Base-by-base conservation (phyloP, 2,888 invertebrate species). In the Acrobasis repandana region DNA sequence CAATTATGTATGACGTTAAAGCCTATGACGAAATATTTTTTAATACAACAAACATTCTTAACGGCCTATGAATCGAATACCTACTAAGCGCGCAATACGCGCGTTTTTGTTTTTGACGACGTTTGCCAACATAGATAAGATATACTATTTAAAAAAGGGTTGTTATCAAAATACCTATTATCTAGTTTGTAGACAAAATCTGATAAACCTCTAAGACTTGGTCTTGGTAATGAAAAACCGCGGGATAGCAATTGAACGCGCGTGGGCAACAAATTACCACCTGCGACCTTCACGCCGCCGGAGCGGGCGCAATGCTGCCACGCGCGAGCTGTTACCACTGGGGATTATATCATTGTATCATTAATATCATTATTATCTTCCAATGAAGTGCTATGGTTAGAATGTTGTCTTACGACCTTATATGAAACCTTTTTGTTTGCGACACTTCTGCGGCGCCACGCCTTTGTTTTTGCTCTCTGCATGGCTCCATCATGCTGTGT, bases 181-280 rank as follows among this genome's bases (percentile, higher is more conserved):
- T 38, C 11, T 14, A 43, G 43, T 4, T 43, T 43, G 6, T 14
- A 4, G 6, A 2, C 6, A 14, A 43, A 43, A 43, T n/a, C 14
- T 14, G 14, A n/a, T 14, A 43, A 14, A 14, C 43, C 43, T n/a
- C 43, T 43, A 43, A 43, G 4, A 43, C 14, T 38, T 38, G 38
- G 1, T 38, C 38, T 20, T 49, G 49, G 10, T 28, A 71, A 72
- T 69, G 70, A 71, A 67, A 69, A 71, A 69, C 68, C 67, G 70
- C 69, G 66, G 65, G 63, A 69, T 71, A 71, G 67, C 71, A 69
- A 73, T 74, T 71, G 71, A 67, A 61, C 65, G 69, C 72, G 76
- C 77, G 76, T 76, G 75, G 76, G 75, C 71, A 63, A 67, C 67
- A 71, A 68, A 70, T 72, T 70, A 69, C 68, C 67, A 67, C 70